phyloP scores from a whole-genome alignment of 2,888 invertebrate species.

The Melanostoma mellinum region DNA sequence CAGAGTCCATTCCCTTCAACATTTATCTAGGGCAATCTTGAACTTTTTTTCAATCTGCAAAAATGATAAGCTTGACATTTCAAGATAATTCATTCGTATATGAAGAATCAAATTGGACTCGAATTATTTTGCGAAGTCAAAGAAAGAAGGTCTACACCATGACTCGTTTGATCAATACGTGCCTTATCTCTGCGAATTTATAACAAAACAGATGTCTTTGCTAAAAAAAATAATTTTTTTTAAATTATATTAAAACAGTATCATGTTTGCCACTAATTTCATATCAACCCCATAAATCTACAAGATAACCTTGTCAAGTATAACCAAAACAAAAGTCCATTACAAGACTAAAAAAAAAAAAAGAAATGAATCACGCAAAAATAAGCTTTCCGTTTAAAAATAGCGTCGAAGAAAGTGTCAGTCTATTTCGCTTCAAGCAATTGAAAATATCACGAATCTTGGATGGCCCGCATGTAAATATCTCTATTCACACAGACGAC shows the following conservation, averaged over 20 bases:
- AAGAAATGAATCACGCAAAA: constrained; percentile 54
- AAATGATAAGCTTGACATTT: too few relatives aligned
- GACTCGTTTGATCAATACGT: too few relatives aligned
- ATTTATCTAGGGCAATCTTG: too few relatives aligned
- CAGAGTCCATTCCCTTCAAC: too few relatives aligned
- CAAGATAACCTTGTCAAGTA: constrained; percentile 35
- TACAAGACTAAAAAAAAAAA: constrained; percentile 18
- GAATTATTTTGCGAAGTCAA: too few relatives aligned
- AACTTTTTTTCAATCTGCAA: too few relatives aligned
- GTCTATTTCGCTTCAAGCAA: constrained; percentile 51
- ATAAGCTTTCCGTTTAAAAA: constrained; percentile 65
- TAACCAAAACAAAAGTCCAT: constrained; percentile 16
- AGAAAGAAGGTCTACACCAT: too few relatives aligned
- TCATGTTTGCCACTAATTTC: constrained; percentile 10
- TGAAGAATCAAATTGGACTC: too few relatives aligned
- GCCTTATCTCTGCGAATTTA: too few relatives aligned
- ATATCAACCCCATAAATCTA: constrained; percentile 13
- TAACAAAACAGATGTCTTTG: constrained; percentile 3
- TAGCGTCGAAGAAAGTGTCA: constrained; percentile 60
- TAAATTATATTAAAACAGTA: constrained; percentile 27
- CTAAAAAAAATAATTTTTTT: background rate
- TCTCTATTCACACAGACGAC: constrained; percentile 13
- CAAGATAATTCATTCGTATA: too few relatives aligned
- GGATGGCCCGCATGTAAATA: constrained; percentile 45
- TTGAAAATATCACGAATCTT: constrained; percentile 61